Percentiles rank a stretch among this genome's conserved stretches.
Evolutionary conservation across 2,113 vertebrate species (phyloP).

Genomic region (Seriola dumerili): DNA sequence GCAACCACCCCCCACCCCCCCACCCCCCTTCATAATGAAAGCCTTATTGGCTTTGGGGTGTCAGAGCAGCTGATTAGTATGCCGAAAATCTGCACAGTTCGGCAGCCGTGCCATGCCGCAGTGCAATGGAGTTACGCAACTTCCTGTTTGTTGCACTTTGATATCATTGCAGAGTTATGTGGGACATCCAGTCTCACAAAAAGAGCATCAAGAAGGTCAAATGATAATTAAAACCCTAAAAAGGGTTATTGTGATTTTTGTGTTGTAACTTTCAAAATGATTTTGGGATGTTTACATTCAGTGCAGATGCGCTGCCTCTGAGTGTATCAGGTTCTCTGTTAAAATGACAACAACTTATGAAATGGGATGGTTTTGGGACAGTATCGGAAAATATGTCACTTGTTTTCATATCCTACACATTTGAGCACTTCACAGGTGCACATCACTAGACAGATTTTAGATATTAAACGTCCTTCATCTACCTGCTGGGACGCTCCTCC

Average conservation of each 20-base stretch:
- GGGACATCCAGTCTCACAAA: conserved; percentile 37
- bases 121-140: conserved; percentile 55
- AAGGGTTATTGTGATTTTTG: not conserved
- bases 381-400: not conserved
- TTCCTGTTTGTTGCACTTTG: conserved; percentile 71
- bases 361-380: not conserved
- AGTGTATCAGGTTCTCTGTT: not conserved
- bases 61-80: conserved; percentile 56
- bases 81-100: conserved; percentile 64
- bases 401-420: not conserved
- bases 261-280: not conserved
- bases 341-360: not conserved
- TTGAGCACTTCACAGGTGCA: not conserved
- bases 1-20: conserved; percentile 30
- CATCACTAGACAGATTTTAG: conserved; percentile 16
- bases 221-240: not conserved
- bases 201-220: conserved; percentile 45
- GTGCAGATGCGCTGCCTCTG: not conserved
- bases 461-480: conserved; percentile 21
- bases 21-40: conserved; percentile 65
- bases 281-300: not conserved
- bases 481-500: conserved; percentile 17
- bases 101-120: conserved; percentile 13
- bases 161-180: conserved; percentile 50
- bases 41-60: conserved; percentile 70